phyloP scores from a whole-genome alignment of 2,888 invertebrate genomes.

The Xestia rhomboidea region DNA sequence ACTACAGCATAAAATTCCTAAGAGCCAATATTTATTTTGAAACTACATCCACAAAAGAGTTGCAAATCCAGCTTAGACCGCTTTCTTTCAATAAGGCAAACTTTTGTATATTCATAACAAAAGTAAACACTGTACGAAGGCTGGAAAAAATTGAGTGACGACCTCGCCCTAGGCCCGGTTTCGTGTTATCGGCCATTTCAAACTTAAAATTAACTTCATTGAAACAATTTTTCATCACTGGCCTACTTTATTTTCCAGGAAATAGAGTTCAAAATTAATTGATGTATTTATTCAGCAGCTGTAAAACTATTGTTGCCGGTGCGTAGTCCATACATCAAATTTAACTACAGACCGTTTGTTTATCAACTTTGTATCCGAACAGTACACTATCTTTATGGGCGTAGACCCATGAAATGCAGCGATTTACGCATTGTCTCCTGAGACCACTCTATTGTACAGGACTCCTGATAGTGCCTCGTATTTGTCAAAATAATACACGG shows the following conservation, averaged over 20 bases:
- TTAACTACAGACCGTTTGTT: conserved; percentile 75
- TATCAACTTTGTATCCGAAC: conserved; percentile 76
- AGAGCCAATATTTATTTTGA: conserved; percentile 18
- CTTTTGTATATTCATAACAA: conserved; percentile 70
- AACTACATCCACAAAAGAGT: conserved; percentile 23
- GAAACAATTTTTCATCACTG: conserved; percentile 15
- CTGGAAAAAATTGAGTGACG: conserved; percentile 71
- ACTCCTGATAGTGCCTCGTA: conserved; percentile 51
- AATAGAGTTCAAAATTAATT: conserved; percentile 55
- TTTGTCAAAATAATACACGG: conserved; percentile 59
- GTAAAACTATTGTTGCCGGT: conserved; percentile 51
- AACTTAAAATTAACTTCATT: conserved; percentile 36
- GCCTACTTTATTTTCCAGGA: conserved; percentile 22
- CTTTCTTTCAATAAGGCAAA: conserved; percentile 62
- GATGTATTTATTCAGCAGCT: conserved; percentile 14
- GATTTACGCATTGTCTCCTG: conserved; percentile 72
- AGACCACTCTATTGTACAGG: conserved; percentile 69
- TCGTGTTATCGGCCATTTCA: conserved; percentile 52
- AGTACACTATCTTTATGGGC: conserved; percentile 75
- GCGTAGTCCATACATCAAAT: conserved; percentile 74
- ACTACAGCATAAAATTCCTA: conserved; percentile 3
- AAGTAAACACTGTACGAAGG: conserved; percentile 68
- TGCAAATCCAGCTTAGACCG: conserved; percentile 29
- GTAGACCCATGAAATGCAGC: conserved; percentile 70
- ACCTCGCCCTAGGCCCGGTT: conserved; percentile 71